These are phyloP conservation scores for Drosophila acutilabella DNA, from an alignment of 2,888 invertebrate genomes.

Conservation along the genomic window DNA sequence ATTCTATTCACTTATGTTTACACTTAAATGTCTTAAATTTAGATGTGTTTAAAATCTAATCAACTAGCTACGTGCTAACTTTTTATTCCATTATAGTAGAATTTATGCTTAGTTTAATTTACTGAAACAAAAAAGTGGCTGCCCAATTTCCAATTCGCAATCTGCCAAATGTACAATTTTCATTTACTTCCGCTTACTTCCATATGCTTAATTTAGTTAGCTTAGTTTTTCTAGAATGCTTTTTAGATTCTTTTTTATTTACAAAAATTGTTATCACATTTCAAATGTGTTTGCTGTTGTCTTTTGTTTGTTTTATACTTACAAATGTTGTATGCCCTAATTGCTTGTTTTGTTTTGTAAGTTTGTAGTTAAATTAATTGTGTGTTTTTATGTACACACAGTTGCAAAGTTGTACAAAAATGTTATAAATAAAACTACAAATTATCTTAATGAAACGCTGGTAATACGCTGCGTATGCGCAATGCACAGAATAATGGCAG, in stretches of 20 bases:
- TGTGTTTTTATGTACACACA: constrained; percentile 43
- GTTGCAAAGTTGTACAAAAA: constrained; percentile 53
- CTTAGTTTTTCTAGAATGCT: constrained; percentile 2
- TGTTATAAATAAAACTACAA: constrained; percentile 55
- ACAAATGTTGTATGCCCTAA: constrained; percentile 30
- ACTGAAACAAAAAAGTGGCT: constrained; percentile 66
- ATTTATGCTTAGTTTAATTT: constrained; percentile 28
- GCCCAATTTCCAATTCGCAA: constrained; percentile 62
- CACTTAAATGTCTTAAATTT: constrained; percentile 37
- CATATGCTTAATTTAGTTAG: neutral
- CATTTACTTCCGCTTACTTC: neutral
- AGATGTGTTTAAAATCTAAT: constrained; percentile 64
- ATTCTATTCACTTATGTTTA: constrained; percentile 30
- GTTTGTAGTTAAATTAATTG: constrained; percentile 33
- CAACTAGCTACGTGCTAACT: constrained; percentile 72
- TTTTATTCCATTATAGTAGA: constrained; percentile 18
- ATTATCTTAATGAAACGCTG: constrained; percentile 56
- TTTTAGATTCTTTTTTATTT: constrained; percentile 32
- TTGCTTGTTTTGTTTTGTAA: constrained; percentile 1
- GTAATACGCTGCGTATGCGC: constrained; percentile 47
- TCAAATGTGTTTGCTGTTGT: constrained; percentile 48
- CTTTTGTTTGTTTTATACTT: constrained; percentile 6
- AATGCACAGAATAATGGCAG: constrained; percentile 64
- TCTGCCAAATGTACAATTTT: constrained; percentile 69
- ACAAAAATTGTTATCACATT: constrained; percentile 68